Percentiles rank a stretch among this genome's conserved stretches.
phyloP scores from a whole-genome alignment of 2,113 vertebrate species.

The Morone saxatilis region DNA sequence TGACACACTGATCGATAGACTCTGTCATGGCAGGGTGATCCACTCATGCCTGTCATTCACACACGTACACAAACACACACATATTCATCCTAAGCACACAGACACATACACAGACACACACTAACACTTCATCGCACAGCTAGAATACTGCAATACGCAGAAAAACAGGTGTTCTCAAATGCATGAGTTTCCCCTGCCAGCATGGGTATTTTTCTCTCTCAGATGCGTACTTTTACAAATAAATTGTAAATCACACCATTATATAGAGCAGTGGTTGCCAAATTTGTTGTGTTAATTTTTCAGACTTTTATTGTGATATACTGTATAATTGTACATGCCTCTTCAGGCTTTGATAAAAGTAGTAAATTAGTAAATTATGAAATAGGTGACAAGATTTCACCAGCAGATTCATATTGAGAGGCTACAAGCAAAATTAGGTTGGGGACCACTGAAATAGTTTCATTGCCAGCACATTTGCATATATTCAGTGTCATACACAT shows the following conservation, averaged over 20 bases:
- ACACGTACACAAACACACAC: conserved; percentile 40
- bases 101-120: conserved; percentile 30
- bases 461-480: background rate
- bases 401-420: too few relatives aligned
- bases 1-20: conserved; percentile 86
- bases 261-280: background rate
- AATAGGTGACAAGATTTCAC: background rate
- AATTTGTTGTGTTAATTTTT: background rate
- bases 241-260: background rate
- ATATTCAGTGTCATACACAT: background rate
- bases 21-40: conserved; percentile 84
- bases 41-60: conserved; percentile 79
- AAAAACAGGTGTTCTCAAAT: background rate
- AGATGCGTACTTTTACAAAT: background rate
- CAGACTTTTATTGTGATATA: background rate
- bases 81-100: conserved; percentile 33
- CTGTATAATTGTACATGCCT: background rate
- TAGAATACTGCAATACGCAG: background rate
- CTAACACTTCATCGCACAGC: conserved; percentile 4
- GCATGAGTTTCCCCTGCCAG: background rate
- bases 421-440: too few relatives aligned
- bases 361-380: too few relatives aligned
- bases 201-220: background rate
- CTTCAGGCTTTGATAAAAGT: background rate
- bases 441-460: background rate